A percentile compares a stretch with the other conserved stretches of the same genome.
Evolutionary conservation across 2,113 vertebrate species (phyloP).

Genomic region (Cichladusa arquata): DNA sequence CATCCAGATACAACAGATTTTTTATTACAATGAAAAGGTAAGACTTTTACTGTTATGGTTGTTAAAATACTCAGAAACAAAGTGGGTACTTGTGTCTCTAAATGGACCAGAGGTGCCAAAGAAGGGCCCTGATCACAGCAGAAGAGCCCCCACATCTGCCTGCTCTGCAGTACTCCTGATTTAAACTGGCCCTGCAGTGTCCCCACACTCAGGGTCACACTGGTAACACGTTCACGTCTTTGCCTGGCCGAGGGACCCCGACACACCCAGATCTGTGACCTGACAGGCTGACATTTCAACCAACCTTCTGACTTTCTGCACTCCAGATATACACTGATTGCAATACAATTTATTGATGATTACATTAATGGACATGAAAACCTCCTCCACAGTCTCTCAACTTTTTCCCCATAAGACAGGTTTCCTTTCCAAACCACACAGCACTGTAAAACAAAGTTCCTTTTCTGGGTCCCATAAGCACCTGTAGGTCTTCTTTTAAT

Average conservation of each 20-base stretch:
- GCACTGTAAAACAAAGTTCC: neutral
- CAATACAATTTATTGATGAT: neutral
- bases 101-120: neutral
- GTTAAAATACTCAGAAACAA: neutral
- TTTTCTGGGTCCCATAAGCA: neutral
- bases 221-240: rapidly evolving
- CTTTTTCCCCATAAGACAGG: neutral
- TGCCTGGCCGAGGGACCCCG: neutral
- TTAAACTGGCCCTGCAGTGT: neutral
- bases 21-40: neutral
- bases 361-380: neutral
- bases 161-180: neutral
- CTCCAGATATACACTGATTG: neutral
- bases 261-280: rapidly evolving
- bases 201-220: neutral
- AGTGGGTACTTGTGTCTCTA: neutral
- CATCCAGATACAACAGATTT: neutral
- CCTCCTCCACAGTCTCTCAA: neutral
- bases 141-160: neutral
- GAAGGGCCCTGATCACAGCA: too few relatives aligned
- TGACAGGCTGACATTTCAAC: neutral
- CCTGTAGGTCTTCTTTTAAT: neutral
- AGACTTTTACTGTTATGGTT: neutral
- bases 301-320: neutral
- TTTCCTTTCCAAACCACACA: neutral